phyloP scores from a whole-genome alignment of 2,888 invertebrate species.

The Coelopa pilipes region DNA sequence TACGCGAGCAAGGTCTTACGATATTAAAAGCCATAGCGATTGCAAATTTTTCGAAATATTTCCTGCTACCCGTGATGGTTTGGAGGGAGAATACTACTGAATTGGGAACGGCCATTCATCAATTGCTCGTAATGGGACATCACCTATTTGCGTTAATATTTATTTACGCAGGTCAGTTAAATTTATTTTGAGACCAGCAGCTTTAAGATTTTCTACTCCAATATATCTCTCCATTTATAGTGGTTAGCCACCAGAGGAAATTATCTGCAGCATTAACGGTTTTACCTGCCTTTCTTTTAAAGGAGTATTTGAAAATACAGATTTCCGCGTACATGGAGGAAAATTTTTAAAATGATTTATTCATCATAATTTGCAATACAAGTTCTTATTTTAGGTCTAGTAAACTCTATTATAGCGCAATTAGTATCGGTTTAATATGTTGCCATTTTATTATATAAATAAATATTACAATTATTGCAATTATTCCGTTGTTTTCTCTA shows the following conservation, averaged over 20 bases:
- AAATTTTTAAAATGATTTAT: slow-evolving; percentile 43
- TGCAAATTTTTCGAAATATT: slow-evolving; percentile 71
- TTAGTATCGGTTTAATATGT: slow-evolving; percentile 39
- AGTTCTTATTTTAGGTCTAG: neutral
- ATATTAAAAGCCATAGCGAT: slow-evolving; percentile 72
- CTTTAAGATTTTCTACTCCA: no score
- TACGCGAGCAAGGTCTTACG: slow-evolving; percentile 41
- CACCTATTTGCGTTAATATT: slow-evolving; percentile 73
- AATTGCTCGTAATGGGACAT: slow-evolving; percentile 73
- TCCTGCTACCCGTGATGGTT: slow-evolving; percentile 73
- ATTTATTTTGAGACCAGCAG: slow-evolving; percentile 2
- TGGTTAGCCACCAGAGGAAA: slow-evolving; percentile 47
- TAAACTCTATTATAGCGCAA: slow-evolving; percentile 7
- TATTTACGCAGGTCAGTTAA: slow-evolving; percentile 72
- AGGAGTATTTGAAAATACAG: slow-evolving; percentile 55
- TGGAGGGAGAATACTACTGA: slow-evolving; percentile 69
- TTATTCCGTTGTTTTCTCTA: no score
- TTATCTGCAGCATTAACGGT: slow-evolving; percentile 52
- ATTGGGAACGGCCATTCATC: slow-evolving; percentile 67
- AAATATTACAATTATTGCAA: neutral
- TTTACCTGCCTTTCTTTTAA: slow-evolving; percentile 53
- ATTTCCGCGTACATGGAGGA: slow-evolving; percentile 50
- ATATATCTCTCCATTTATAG: slow-evolving; percentile 30
- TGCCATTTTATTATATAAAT: slow-evolving; percentile 12
- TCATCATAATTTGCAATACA: slow-evolving; percentile 23